Evolutionary conservation across 2,113 vertebrate species (phyloP).

Genomic region (Hemiprocne comata): DNA sequence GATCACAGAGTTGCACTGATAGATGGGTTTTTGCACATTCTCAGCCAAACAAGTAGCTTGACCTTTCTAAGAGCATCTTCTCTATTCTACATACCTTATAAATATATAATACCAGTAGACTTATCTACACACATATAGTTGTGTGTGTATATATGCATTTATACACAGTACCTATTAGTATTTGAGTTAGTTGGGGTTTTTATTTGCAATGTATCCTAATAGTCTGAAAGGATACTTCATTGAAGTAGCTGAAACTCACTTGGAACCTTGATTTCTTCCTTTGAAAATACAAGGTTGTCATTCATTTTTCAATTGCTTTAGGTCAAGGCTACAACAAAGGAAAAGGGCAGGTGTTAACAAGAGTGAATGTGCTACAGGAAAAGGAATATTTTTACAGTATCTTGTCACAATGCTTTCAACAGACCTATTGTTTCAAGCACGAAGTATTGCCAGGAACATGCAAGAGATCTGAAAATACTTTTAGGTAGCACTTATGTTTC

Average conservation of each 20-base stretch:
- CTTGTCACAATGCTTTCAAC: not conserved
- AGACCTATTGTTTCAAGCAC: conserved; percentile 36
- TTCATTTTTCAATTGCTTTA: conserved; percentile 13
- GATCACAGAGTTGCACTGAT: not conserved
- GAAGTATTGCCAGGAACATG: conserved; percentile 11
- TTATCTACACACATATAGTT: accelerated
- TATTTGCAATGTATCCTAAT: not conserved
- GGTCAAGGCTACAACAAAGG: not conserved
- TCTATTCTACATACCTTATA: not conserved
- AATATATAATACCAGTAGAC: not conserved
- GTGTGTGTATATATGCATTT: not conserved
- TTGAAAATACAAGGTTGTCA: not conserved
- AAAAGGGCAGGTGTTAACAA: conserved; percentile 22
- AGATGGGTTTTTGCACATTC: not conserved
- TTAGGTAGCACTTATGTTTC: conserved; percentile 14
- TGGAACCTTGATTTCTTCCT: not conserved
- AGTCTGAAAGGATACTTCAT: not conserved
- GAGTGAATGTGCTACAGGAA: not conserved
- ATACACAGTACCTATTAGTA: not conserved
- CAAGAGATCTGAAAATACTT: not conserved
- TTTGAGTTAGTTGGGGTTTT: not conserved
- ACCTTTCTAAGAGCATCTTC: not conserved
- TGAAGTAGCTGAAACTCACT: not conserved
- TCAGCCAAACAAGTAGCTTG: not conserved
- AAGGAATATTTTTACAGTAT: not conserved